These are phyloP conservation scores for Pedicia rivosa DNA, from an alignment of 2,888 invertebrate genomes.

Conservation along the genomic window DNA sequence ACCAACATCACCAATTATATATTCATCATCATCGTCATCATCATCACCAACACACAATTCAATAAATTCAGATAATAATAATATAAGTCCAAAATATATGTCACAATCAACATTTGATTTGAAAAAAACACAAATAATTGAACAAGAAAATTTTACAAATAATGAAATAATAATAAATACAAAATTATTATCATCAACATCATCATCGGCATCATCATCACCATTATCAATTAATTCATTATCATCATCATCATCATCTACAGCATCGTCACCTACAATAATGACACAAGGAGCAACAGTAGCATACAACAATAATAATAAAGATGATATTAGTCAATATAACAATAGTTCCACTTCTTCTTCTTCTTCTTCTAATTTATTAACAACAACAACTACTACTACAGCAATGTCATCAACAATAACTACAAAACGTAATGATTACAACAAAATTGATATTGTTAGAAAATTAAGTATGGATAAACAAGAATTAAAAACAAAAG, in stretches of 20 bases:
- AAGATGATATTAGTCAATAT: background rate
- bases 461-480: no score
- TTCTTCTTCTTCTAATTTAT: no score
- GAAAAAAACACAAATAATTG: constrained; percentile 27
- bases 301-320: background rate
- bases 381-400: no score
- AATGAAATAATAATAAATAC: background rate
- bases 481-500: no score
- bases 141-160: constrained; percentile 9
- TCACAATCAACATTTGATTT: constrained; percentile 29
- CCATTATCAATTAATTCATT: constrained; percentile 28
- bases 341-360: no score
- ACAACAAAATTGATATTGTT: no score
- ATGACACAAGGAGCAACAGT: no score
- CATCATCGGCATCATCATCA: constrained; percentile 21
- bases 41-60: constrained; percentile 16
- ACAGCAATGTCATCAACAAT: no score
- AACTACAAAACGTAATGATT: no score
- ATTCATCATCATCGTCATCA: constrained; percentile 17
- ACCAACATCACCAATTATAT: constrained; percentile 12
- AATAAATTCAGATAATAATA: constrained; percentile 11
- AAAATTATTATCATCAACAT: constrained; percentile 12
- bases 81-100: constrained; percentile 24
- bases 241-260: constrained; percentile 13
- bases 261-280: constrained; percentile 4